Evolutionary conservation across 1,140 invertebrate species (phyloP), one percentile per base, ranked within the genome.

Genomic region (Delia radicum): DNA sequence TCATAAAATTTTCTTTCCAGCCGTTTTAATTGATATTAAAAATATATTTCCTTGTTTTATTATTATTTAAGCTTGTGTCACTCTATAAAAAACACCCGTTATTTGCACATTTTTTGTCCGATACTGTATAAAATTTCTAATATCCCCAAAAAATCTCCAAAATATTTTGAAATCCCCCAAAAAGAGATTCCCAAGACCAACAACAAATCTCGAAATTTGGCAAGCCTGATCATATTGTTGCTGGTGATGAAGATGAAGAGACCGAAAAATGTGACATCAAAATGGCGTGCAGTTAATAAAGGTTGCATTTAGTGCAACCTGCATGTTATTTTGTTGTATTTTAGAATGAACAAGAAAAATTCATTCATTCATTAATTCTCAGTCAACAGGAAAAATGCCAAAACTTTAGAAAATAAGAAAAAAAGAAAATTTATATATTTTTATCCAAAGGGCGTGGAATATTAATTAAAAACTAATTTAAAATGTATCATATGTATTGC

Each of bases 391-490:
- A 69, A 33, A 69, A 31, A n/a, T n/a, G n/a, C n/a, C n/a, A n/a
- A n/a, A n/a, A n/a, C n/a, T 24, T 69, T 15, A 8, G 2, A 67
- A 62, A 62, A 37, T 15, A 33, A 18, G 18, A 18, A 15, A 28
- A 28, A 18, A 69, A 37, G 3, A 33, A 37, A 33, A 69, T 37
- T 69, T 37, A 33, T 33, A 33, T 33, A 55, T 55, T 6, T 21
- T 55, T 21, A 21, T 55, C 37, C 6, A 69, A 69, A 69, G 65
- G 65, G 65, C 29, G 65, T 69, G 65, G 29, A 69, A 69, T 69
- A 69, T 69, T 69, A 69, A 69, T 69, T 69, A 69, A 69, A 69
- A 69, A 69, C 65, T 69, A 69, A 69, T 69, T 69, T 69, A 69
- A 69, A 69, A 69, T 18, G 31, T 69, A 69, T 69, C 65, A 69